Evolutionary conservation across 2,888 invertebrate genomes (phyloP), one percentile per base, ranked within the genome.

Genomic region (Petrolisthes manimaculis): DNA sequence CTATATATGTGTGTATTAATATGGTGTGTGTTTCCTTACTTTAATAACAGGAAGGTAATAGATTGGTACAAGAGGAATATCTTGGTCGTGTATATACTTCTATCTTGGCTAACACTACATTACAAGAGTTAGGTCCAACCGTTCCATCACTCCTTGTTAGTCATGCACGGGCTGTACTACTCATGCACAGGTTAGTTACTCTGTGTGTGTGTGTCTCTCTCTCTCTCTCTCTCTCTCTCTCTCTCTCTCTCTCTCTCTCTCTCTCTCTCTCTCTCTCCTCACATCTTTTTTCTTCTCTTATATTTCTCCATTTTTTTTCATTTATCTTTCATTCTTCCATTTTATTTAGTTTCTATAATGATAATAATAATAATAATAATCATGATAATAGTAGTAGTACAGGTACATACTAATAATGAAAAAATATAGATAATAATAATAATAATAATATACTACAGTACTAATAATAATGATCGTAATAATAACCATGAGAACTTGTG

Each of bases 41-140:
- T 69, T 69, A 37, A 37, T 92, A 93, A 61, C 92, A 96, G 96
- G 96, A 97, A 93, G 97, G 98, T 4, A 97, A 97, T 92, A 95
- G 95, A 91, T 96, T 97, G 61, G 97, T 98, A 24, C 96, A 97
- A 96, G 96, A 96, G 91, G 98, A 98, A 93, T 98, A 98, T 93
- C 94, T 98, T 86, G 95, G 96, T 92, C 95, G 97, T 89, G 97
- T 98, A 71, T 97, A 97, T 93, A 94, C 94, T 90, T 96, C 96
- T 61, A 96, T 98, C 91, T 93, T 96, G 91, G 94, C 95, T 55
- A 95, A 97, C 94, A 95, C 95, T 5, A 96, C 96, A 92, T 94
- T 98, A 91, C 94, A 95, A 55, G 95, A 95, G 89, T 94, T 98
- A 74, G 97, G 97, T 4, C 95, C 95, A 77, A 96, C 96, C 86